Percentiles rank a stretch among this genome's conserved stretches.
Evolutionary conservation across 2,888 invertebrate genomes (phyloP).

Genomic region (Ethmia dodecea): DNA sequence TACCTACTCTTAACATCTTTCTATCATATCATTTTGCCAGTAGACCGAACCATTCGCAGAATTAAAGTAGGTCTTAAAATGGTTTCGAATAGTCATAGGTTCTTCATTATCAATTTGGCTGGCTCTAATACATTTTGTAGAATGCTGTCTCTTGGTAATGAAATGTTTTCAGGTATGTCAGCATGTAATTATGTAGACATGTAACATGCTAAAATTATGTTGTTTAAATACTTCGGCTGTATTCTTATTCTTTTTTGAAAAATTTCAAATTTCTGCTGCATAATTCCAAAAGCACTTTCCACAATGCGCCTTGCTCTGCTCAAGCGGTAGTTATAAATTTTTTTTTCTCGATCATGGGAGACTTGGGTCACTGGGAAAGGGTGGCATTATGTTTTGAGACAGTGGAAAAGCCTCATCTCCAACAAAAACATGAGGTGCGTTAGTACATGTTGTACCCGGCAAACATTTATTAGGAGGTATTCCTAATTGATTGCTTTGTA

Average conservation of each 20-base stretch:
- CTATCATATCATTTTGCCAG: constrained; percentile 16
- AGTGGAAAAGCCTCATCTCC: constrained; percentile 27
- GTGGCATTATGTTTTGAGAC: not conserved
- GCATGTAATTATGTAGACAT: constrained; percentile 11
- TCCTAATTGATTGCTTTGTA: constrained; percentile 18
- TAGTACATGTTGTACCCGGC: constrained; percentile 21
- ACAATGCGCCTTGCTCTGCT: constrained; percentile 13
- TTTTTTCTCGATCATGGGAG: constrained; percentile 4
- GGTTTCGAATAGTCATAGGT: not conserved
- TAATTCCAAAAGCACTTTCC: constrained; percentile 15
- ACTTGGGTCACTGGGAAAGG: not conserved
- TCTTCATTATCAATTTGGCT: not conserved
- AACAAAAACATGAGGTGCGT: constrained; percentile 26
- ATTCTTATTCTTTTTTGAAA: constrained; percentile 12
- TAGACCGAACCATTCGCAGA: constrained; percentile 15
- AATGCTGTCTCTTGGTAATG: constrained; percentile 13
- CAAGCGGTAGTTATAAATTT: constrained; percentile 12
- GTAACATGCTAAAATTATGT: constrained; percentile 12
- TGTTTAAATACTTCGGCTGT: constrained; percentile 12
- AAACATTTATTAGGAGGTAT: constrained; percentile 24
- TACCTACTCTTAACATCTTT: constrained; percentile 14
- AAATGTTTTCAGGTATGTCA: constrained; percentile 9
- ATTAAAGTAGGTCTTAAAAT: constrained; percentile 16
- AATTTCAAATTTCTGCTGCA: constrained; percentile 14
- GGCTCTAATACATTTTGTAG: constrained; percentile 12